A percentile compares a stretch with the other conserved stretches of the same genome.
Conservation (phyloP, 2,113 vertebrate genomes). For the Abramis brama region DNA sequence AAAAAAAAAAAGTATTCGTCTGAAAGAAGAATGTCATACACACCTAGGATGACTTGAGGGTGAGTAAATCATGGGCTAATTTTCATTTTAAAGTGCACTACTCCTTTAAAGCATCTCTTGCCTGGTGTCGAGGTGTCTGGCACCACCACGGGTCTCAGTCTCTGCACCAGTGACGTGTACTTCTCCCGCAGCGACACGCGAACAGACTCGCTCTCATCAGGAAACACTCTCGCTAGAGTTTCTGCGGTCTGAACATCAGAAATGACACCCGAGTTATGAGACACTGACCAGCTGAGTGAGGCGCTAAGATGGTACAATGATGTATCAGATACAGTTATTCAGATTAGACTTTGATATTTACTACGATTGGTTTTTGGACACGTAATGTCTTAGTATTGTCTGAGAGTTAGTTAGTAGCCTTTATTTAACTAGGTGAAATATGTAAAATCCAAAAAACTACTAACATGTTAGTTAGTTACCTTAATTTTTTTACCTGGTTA, state of each 20-base stretch:
- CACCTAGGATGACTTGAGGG: too few species aligned
- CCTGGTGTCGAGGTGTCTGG: slow-evolving; percentile 36
- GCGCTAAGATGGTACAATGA: background rate
- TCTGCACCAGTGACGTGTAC: slow-evolving; percentile 82
- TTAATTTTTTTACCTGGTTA: too few species aligned
- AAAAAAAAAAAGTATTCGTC: too few species aligned
- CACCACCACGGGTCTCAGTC: slow-evolving; percentile 75
- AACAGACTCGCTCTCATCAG: slow-evolving; percentile 85
- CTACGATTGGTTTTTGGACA: background rate
- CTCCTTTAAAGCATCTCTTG: background rate
- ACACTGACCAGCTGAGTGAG: background rate
- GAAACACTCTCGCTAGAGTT: slow-evolving; percentile 84
- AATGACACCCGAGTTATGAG: background rate
- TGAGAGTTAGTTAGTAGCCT: background rate
- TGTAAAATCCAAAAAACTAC: background rate
- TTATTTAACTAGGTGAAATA: background rate
- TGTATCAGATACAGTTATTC: background rate
- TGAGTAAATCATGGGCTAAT: too few species aligned
- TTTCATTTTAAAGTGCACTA: too few species aligned
- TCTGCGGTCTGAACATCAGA: slow-evolving; percentile 84
- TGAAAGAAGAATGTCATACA: too few species aligned
- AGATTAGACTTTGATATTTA: background rate
- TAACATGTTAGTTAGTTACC: background rate
- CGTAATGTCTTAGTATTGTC: background rate
- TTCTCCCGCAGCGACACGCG: slow-evolving; percentile 92